A percentile compares a stretch with the other conserved stretches of the same genome.
Evolutionary conservation across 2,888 invertebrate genomes (phyloP).

Genomic region (Caenorhabditis panamensis): DNA sequence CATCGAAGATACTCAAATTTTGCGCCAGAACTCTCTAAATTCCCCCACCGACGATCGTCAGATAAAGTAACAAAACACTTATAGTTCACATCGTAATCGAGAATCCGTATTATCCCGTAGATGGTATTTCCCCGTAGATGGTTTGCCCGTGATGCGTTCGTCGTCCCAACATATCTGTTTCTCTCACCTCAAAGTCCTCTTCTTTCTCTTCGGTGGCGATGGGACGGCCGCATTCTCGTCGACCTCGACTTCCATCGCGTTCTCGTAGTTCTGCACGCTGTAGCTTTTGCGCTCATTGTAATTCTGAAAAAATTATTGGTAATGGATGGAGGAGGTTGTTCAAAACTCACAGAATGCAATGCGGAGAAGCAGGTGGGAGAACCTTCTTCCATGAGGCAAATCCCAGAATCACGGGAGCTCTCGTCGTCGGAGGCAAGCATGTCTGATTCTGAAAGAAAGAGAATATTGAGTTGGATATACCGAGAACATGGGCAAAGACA

Average conservation of each 20-base stretch:
- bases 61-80: neutral
- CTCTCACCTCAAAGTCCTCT: slow-evolving; percentile 13
- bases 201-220: neutral
- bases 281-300: too few species aligned
- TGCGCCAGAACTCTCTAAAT: too few species aligned
- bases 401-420: slow-evolving; percentile 55
- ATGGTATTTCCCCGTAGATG: neutral
- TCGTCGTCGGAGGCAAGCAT: slow-evolving; percentile 21
- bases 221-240: neutral
- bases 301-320: neutral
- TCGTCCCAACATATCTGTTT: neutral
- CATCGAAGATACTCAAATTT: too few species aligned
- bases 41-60: too few species aligned
- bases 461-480: neutral
- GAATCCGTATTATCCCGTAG: slow-evolving; percentile 16
- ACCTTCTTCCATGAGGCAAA: slow-evolving; percentile 46
- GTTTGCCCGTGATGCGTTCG: neutral
- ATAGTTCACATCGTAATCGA: slow-evolving; percentile 20
- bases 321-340: neutral
- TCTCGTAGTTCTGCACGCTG: too few species aligned
- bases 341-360: neutral
- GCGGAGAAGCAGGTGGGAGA: slow-evolving; percentile 24
- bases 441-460: slow-evolving; percentile 15
- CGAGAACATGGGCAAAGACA: neutral
- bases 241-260: slow-evolving; percentile 33